Base-by-base conservation (phyloP, 2,888 invertebrate species). In the Pammene aurita region DNA sequence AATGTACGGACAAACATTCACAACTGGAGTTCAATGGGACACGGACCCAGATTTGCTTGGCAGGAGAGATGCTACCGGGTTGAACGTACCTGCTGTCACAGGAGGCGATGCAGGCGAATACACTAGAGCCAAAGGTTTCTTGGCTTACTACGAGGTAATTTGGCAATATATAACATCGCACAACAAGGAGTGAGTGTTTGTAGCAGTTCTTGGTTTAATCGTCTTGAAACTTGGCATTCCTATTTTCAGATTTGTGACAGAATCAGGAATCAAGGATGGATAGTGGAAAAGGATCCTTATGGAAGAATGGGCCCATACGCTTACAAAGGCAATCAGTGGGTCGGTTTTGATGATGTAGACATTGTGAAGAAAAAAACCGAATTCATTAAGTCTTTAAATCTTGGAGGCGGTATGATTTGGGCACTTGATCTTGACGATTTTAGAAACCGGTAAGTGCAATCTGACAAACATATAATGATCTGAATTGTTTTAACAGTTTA, bases 351-450 rank as follows among this genome's bases (percentile, higher is more conserved):
- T 81, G 97, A 98, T 80, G 93, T 94, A 9, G 95, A 95, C 42
- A 97, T 96, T 88, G 95, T 98, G 54, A 93, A 94, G 72, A 94
- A 93, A 73, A 98, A 98, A 89, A 95, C 97, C 0, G 94, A 96
- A 77, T 95, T 95, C 78, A 95, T 97, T 44, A 94, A 96, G 72
- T 93, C 95, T 13, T 93, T 96, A 86, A 94, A 95, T 72, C 93
- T 98, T 16, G 97, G 96, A 13, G 97, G 97, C 69, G 97, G 96
- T 16, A 97, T 97, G 97, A 94, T 97, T 54, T 97, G 97, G 97
- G 97, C 97, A 0, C 88, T 97, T 44, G 97, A 97, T 90, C 94
- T 97, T 75, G 97, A 98, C 76, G 97, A 98, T 85, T 97, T 97
- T 82, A 94, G 94, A 72, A 95, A 96, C 80, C 93, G 92, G 92